Conservation (phyloP, 2,888 invertebrate genomes). For the Patella ulyssiponensis region DNA sequence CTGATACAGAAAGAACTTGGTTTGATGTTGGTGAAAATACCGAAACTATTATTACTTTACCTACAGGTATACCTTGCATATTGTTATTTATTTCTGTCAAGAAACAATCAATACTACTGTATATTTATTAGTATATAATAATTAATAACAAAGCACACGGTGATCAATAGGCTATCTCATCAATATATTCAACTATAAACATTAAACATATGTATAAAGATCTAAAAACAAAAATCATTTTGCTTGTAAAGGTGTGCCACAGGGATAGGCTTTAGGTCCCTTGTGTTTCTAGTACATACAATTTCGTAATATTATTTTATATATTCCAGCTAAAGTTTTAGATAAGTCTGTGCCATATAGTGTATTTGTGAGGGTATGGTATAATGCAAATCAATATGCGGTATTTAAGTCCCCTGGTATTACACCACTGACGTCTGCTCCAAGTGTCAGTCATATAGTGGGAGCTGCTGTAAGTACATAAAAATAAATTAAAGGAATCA, state of each 20-base stretch:
- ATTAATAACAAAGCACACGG: too few species aligned
- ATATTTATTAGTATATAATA: too few species aligned
- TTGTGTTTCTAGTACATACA: too few species aligned
- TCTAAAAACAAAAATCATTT: too few species aligned
- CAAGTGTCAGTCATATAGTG: conserved; percentile 13
- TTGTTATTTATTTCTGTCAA: too few species aligned
- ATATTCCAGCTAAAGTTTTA: conserved; percentile 10
- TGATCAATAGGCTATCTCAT: too few species aligned
- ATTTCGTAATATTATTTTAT: too few species aligned
- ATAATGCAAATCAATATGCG: conserved; percentile 25
- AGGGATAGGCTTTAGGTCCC: too few species aligned
- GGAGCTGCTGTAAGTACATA: conserved; percentile 18
- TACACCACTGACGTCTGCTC: conserved; percentile 21
- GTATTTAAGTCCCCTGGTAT: conserved; percentile 41
- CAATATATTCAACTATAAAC: too few species aligned
- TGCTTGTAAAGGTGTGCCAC: too few species aligned
- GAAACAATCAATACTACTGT: too few species aligned
- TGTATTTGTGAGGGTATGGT: conserved; percentile 39
- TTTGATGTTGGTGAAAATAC: conserved; percentile 23
- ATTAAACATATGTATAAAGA: too few species aligned
- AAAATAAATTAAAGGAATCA: neutral
- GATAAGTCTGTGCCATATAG: conserved; percentile 29
- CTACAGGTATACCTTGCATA: neutral
- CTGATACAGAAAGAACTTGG: conserved; percentile 22
- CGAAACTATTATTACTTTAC: conserved; percentile 6